phyloP scores from a whole-genome alignment of 2,797 vertebrate genomes.

The Sebastes baramenuke region DNA sequence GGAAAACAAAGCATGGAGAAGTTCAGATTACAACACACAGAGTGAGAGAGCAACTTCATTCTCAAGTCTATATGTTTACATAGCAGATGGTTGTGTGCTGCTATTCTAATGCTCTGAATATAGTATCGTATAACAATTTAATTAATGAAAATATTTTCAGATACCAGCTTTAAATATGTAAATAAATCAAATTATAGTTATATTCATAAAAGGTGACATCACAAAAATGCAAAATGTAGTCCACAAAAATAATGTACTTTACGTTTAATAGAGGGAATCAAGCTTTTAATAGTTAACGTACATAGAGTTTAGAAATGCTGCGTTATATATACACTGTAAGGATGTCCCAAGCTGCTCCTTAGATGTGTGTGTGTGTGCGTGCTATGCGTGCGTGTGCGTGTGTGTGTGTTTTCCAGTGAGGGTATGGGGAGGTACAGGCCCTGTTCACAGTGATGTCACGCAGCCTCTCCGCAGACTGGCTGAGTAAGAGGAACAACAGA shows the following conservation, averaged over 20 bases:
- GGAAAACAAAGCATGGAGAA: too few species aligned
- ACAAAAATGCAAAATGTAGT: not conserved
- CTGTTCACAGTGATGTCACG: slow-evolving; percentile 82
- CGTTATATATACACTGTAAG: not conserved
- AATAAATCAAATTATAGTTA: not conserved
- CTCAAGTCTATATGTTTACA: too few species aligned
- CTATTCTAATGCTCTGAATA: not conserved
- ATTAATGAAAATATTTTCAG: not conserved
- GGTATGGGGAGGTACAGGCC: slow-evolving; percentile 45
- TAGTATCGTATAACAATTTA: not conserved
- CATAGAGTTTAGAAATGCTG: not conserved
- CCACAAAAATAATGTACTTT: not conserved
- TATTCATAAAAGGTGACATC: not conserved
- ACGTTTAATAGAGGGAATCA: not conserved
- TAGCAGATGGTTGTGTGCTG: too few species aligned
- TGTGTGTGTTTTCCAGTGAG: slow-evolving; percentile 41
- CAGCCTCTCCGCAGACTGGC: slow-evolving; percentile 78
- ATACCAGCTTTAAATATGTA: not conserved
- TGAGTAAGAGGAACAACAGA: slow-evolving; percentile 88
- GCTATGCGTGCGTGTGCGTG: not conserved
- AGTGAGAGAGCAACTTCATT: too few species aligned
- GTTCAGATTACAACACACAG: too few species aligned
- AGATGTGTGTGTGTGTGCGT: not conserved
- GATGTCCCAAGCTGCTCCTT: not conserved
- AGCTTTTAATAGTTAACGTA: not conserved